Conservation (phyloP, 2,888 invertebrate genomes). For the Himalopsyche tibetana region DNA sequence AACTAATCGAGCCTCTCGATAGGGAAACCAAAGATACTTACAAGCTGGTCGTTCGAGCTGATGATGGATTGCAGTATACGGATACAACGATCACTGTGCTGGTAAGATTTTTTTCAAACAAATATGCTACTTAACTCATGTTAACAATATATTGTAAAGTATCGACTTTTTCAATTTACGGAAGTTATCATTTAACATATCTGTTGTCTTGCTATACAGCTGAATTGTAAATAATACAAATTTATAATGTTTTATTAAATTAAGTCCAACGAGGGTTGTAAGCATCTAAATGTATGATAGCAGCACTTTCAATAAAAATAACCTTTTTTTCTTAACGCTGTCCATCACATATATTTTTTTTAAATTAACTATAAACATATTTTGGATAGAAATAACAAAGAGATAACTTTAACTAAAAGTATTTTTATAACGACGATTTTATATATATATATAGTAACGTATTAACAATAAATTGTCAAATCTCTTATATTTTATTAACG, state of each 20-base stretch:
- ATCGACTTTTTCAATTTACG: not conserved
- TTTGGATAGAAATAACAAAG: too few species aligned
- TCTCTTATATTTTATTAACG: not conserved
- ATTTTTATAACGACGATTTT: too few species aligned
- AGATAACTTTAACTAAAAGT: too few species aligned
- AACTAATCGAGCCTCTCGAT: conserved; percentile 87
- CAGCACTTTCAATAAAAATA: too few species aligned
- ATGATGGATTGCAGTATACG: conserved; percentile 92
- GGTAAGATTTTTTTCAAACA: conserved; percentile 76
- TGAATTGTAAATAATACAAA: not conserved
- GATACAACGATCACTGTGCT: conserved; percentile 86
- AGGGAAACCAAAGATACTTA: conserved; percentile 89
- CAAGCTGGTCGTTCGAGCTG: conserved; percentile 87
- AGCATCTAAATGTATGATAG: too few species aligned
- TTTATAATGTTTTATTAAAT: too few species aligned
- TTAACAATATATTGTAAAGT: not conserved
- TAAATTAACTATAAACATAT: too few species aligned
- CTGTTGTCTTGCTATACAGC: not conserved
- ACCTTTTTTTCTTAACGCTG: too few species aligned
- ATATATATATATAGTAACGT: too few species aligned
- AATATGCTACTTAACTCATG: not conserved
- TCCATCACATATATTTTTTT: too few species aligned
- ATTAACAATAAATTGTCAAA: too few species aligned
- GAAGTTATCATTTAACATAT: not conserved
- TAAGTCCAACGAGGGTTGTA: too few species aligned